phyloP scores from a whole-genome alignment of 2,113 vertebrate species.

The Oceanodroma tethys region DNA sequence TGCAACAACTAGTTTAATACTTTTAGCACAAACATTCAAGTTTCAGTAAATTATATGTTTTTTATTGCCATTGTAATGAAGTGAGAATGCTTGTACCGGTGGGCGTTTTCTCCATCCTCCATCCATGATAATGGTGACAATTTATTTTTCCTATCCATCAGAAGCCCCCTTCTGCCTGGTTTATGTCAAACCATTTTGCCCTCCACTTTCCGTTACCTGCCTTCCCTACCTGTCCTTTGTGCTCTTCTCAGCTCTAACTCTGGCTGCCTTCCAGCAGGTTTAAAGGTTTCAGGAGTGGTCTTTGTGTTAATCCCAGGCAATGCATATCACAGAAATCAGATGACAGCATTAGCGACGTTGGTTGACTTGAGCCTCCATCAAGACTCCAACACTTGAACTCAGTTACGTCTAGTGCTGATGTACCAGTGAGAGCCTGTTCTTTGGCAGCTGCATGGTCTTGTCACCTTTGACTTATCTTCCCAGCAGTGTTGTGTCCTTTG shows the following conservation, averaged over 20 bases:
- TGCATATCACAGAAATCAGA: neutral
- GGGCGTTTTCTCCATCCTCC: neutral
- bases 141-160: neutral
- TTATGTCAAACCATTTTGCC: neutral
- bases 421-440: neutral
- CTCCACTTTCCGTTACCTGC: neutral
- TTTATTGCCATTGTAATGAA: neutral
- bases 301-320: neutral
- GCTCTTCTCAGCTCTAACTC: neutral
- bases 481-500: conserved; percentile 13
- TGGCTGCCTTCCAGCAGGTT: neutral
- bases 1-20: neutral
- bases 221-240: neutral
- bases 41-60: neutral
- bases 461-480: conserved; percentile 32
- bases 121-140: neutral
- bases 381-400: neutral
- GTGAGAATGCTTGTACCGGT: neutral
- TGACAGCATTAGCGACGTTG: neutral
- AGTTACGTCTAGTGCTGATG: neutral
- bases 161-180: neutral
- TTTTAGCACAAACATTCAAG: neutral
- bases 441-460: neutral
- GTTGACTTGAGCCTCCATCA: neutral
- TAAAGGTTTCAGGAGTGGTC: neutral